phyloP scores from a whole-genome alignment of 2,797 vertebrate genomes.

The Bovichtus variegatus region DNA sequence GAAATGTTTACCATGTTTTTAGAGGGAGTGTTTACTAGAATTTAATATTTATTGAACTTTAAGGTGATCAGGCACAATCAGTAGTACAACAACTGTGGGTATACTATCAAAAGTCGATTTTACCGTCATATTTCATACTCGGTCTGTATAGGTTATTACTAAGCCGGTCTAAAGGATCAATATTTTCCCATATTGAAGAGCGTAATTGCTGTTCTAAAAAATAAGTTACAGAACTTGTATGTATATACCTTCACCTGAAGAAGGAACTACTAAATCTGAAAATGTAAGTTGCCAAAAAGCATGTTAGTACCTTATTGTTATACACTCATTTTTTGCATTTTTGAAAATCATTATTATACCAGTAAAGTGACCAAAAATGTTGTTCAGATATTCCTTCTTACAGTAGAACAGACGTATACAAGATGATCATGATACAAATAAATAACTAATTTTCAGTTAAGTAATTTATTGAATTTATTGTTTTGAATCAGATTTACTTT shows the following conservation, averaged over 20 bases:
- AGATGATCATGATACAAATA: not conserved
- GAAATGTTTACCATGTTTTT: conserved; percentile 19
- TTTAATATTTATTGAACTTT: conserved; percentile 17
- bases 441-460: not conserved
- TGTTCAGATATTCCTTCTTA: not conserved
- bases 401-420: not conserved
- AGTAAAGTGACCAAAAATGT: not conserved
- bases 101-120: not conserved
- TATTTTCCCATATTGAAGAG: not conserved
- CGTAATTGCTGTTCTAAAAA: not conserved
- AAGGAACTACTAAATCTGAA: not conserved
- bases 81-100: not conserved
- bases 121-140: not conserved
- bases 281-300: not conserved
- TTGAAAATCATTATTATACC: not conserved
- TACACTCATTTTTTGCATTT: not conserved
- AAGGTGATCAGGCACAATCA: conserved; percentile 18
- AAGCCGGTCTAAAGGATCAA: not conserved
- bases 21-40: not conserved
- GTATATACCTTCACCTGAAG: not conserved
- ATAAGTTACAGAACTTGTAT: not conserved
- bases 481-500: not conserved
- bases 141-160: not conserved
- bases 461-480: not conserved
- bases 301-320: not conserved